Percentiles rank a stretch among this genome's conserved stretches.
Evolutionary conservation across 2,888 invertebrate genomes (phyloP).

Genomic region (Girardia tigrina): DNA sequence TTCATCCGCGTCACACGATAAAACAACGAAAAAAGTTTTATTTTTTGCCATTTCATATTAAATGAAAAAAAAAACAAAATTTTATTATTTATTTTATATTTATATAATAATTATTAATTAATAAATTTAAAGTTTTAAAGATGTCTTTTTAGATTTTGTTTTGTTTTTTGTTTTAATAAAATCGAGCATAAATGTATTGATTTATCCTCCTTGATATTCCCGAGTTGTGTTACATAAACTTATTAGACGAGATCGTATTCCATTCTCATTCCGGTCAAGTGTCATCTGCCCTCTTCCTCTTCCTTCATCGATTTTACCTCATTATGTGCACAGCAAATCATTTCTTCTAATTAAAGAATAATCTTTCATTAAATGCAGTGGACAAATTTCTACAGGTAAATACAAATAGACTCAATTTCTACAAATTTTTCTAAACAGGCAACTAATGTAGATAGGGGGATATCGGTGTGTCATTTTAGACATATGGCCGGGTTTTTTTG

Average conservation of each 20-base stretch:
- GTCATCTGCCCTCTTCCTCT: background rate
- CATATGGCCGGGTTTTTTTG: constrained; percentile 20
- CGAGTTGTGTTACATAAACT: background rate
- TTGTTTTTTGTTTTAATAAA: too few species aligned
- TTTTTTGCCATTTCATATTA: too few species aligned
- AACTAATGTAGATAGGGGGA: background rate
- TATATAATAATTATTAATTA: too few species aligned
- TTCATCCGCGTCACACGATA: too few species aligned
- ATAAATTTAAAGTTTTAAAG: too few species aligned
- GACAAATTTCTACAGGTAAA: constrained; percentile 18
- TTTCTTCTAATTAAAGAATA: constrained; percentile 12
- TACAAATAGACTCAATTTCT: background rate
- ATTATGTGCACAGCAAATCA: background rate
- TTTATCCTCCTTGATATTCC: background rate
- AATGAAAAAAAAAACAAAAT: too few species aligned
- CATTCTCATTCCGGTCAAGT: background rate
- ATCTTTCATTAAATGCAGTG: constrained; percentile 11
- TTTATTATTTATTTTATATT: too few species aligned
- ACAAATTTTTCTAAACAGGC: constrained; percentile 3
- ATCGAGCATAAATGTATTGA: too few species aligned
- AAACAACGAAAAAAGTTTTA: too few species aligned
- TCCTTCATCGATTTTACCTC: constrained; percentile 1
- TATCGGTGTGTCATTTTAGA: constrained; percentile 17
- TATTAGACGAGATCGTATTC: background rate
- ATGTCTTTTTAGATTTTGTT: too few species aligned